A percentile compares a stretch with the other conserved stretches of the same genome.
These are phyloP conservation scores for Oegoconia quadripuncta DNA, from an alignment of 2,888 invertebrate species.

Conservation along the genomic window DNA sequence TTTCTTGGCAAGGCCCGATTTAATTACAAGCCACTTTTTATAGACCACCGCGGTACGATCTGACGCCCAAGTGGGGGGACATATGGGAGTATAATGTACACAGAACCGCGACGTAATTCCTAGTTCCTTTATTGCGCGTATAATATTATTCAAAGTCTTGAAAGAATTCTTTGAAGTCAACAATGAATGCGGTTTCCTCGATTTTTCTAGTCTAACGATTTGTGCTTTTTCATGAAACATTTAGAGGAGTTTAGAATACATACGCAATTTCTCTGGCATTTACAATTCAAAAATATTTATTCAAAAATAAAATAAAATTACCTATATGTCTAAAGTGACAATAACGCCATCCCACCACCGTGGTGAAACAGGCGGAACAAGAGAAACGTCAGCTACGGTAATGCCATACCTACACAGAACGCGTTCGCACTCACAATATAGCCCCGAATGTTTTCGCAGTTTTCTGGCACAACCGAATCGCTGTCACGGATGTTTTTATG, in stretches of 20 bases:
- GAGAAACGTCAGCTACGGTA: neutral
- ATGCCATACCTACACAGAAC: neutral
- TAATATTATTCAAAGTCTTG: too few species aligned
- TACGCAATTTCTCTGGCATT: too few species aligned
- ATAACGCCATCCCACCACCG: too few species aligned
- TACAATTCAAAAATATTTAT: too few species aligned
- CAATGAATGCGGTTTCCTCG: too few species aligned
- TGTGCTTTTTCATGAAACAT: too few species aligned
- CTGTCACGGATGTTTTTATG: conserved; percentile 46
- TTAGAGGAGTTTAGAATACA: too few species aligned
- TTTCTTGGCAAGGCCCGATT: conserved; percentile 56
- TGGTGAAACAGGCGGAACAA: too few species aligned
- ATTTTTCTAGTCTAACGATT: too few species aligned
- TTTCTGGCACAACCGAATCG: conserved; percentile 48
- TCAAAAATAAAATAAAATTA: too few species aligned
- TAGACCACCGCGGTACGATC: conserved; percentile 28
- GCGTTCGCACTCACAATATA: neutral
- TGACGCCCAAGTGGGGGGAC: conserved; percentile 21
- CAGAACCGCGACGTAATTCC: neutral
- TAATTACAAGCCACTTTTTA: conserved; percentile 54
- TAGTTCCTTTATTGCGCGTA: neutral
- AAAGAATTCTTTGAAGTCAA: too few species aligned
- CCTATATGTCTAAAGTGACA: too few species aligned
- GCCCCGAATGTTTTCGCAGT: conserved; percentile 22
- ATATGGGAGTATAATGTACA: conserved; percentile 13